These are phyloP conservation scores for Mycetomoellerius zeteki DNA, from an alignment of 1,140 invertebrate species.

Conservation along the genomic window DNA sequence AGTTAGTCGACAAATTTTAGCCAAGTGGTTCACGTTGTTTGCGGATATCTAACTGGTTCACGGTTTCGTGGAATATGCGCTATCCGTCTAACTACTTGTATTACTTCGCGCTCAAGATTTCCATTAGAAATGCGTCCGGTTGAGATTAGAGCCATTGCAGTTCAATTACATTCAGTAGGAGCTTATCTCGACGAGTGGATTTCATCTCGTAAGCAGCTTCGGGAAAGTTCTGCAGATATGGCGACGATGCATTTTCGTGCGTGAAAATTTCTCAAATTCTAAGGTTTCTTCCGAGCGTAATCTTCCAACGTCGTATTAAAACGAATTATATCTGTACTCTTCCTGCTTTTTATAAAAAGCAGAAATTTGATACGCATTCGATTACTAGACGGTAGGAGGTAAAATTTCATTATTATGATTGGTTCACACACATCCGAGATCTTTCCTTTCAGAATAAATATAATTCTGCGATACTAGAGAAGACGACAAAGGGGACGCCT, in stretches of 20 bases:
- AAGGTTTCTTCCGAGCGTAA: slow-evolving; percentile 10
- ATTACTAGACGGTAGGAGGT: not conserved
- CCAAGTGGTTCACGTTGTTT: slow-evolving; percentile 5
- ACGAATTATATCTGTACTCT: slow-evolving; percentile 35
- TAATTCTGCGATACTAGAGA: slow-evolving; percentile 39
- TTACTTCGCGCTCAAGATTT: slow-evolving; percentile 63
- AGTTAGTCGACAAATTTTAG: not conserved
- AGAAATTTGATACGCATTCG: slow-evolving; percentile 55
- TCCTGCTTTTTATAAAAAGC: not conserved
- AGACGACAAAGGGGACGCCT: not conserved
- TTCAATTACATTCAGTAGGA: slow-evolving; percentile 69
- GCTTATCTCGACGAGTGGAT: slow-evolving; percentile 65
- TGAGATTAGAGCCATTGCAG: slow-evolving; percentile 67
- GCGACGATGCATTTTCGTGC: not conserved
- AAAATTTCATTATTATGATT: slow-evolving; percentile 68
- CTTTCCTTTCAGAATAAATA: slow-evolving; percentile 63
- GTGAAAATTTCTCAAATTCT: slow-evolving; percentile 33
- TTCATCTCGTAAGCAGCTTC: slow-evolving; percentile 58
- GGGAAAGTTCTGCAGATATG: slow-evolving; percentile 55
- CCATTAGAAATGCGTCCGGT: slow-evolving; percentile 56
- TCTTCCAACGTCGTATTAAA: slow-evolving; percentile 41
- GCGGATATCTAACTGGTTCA: slow-evolving; percentile 10
- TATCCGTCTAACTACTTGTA: slow-evolving; percentile 61
- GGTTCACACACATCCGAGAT: slow-evolving; percentile 36
- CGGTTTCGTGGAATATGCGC: slow-evolving; percentile 35